Evolutionary conservation across 2,797 vertebrate genomes (phyloP).

Genomic region (Eptatretus atami): DNA sequence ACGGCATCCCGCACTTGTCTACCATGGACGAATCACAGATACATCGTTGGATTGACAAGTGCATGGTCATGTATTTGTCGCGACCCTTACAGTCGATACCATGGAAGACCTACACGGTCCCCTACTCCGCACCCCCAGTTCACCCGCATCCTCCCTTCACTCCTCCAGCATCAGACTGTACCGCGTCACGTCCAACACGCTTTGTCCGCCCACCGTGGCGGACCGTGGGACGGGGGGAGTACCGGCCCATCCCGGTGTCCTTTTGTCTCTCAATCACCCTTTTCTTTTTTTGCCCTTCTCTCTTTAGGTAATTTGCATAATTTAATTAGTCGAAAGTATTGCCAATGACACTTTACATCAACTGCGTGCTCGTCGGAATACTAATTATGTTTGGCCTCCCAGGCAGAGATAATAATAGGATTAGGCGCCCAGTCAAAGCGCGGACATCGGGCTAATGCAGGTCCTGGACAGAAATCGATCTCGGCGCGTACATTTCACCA

Average conservation of each 20-base stretch:
- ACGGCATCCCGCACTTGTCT: no score
- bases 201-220: no score
- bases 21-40: no score
- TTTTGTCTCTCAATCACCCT: not conserved
- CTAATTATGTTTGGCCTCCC: conserved; percentile 4
- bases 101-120: no score
- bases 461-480: not conserved
- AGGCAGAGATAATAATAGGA: conserved; percentile 4
- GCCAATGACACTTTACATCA: conserved; percentile 6
- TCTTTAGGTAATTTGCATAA: conserved; percentile 5
- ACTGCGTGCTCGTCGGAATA: conserved; percentile 5
- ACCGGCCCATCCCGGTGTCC: not conserved
- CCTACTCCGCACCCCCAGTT: no score
- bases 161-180: no score
- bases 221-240: no score
- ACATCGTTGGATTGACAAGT: no score
- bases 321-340: conserved; percentile 6
- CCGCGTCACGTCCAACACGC: no score
- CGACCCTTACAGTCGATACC: no score
- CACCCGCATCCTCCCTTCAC: no score
- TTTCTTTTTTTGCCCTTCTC: not conserved
- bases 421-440: conserved; percentile 4
- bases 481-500: conserved; percentile 3
- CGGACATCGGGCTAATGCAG: not conserved
- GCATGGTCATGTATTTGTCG: no score